Base-by-base conservation (phyloP, 2,113 vertebrate species). In the Microtus pennsylvanicus region DNA sequence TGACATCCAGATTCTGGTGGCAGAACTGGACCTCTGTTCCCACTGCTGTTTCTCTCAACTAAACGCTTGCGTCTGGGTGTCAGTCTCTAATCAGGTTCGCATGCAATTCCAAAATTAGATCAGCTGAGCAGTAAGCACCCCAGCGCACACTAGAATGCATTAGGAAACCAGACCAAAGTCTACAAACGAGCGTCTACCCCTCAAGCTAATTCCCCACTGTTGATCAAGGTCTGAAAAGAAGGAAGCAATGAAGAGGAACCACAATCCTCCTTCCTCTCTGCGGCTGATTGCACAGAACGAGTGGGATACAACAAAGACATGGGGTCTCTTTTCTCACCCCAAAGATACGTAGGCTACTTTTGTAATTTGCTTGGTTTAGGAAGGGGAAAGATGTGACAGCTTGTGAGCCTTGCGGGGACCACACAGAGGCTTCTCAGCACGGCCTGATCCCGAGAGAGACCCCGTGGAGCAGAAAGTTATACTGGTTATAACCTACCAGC, bases 171-270 rank as follows among this genome's bases (percentile, higher is more conserved):
- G 30, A 85, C 50, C 50, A 50, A 85, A 91, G n/a, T 72, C 75
- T 76, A 21, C 33, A 33, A 65, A 33, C 9, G 11, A 33, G 61
- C 9, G 30, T 13, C 83, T 35, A 22, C 61, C 38, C 33, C 55
- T 35, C 17, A 1, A 85, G 28, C 61, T 21, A 65, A 67, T 63
- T 45, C 82, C 38, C 28, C n/a, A 33, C 14, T n/a, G 80, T 76
- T 89, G 50, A 81, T n/a, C 45, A 33, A 76, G 67, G 28, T 86
- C 85, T 85, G 16, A 77, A 94, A 52, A 94, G 30, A 87, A 78
- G 42, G 82, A 91, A 19, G 33, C 5, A 42, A 17, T 80, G 24
- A 93, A 93, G 45, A 65, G 21, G 8, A 72, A 28, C 67, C 81
- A 33, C 69, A 63, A 4, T 74, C 65, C 42, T 72, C 75, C 82